These are phyloP conservation scores for Amphibalanus amphitrite DNA, from an alignment of 1,140 invertebrate species.

Conservation along the genomic window DNA sequence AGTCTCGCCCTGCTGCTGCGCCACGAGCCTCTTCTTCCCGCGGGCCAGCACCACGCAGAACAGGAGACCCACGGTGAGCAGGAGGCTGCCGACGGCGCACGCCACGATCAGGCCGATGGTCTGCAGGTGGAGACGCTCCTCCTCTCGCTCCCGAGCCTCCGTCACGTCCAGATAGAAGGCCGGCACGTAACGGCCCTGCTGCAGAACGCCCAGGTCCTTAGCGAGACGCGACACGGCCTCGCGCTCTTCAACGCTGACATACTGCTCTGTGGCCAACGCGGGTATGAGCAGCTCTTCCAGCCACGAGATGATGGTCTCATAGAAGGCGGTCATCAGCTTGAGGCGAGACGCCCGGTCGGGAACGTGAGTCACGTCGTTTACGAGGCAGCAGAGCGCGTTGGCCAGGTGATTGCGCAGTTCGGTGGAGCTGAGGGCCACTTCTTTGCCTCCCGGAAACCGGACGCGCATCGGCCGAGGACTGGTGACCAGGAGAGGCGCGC, in stretches of 20 bases:
- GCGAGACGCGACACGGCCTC: neutral
- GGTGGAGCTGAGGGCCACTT: neutral
- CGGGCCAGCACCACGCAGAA: neutral
- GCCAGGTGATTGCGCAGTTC: neutral
- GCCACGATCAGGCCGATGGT: neutral
- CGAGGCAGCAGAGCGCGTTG: neutral
- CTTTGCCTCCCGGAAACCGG: neutral
- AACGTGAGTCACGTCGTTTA: neutral
- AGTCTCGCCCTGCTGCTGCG: neutral
- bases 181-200: neutral
- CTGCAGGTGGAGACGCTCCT: neutral
- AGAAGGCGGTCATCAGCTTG: neutral
- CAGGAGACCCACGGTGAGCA: neutral
- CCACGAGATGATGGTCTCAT: neutral
- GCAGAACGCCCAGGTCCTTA: neutral
- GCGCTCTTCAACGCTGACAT: neutral
- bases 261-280: neutral
- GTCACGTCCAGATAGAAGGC: neutral
- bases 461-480: neutral
- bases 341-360: neutral
- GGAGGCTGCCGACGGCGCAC: neutral
- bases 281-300: neutral
- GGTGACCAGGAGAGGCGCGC: neutral
- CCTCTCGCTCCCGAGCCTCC: neutral
- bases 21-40: neutral